Evolutionary conservation across 1,140 invertebrate genomes (phyloP).

Genomic region (Sitobion miscanthi): DNA sequence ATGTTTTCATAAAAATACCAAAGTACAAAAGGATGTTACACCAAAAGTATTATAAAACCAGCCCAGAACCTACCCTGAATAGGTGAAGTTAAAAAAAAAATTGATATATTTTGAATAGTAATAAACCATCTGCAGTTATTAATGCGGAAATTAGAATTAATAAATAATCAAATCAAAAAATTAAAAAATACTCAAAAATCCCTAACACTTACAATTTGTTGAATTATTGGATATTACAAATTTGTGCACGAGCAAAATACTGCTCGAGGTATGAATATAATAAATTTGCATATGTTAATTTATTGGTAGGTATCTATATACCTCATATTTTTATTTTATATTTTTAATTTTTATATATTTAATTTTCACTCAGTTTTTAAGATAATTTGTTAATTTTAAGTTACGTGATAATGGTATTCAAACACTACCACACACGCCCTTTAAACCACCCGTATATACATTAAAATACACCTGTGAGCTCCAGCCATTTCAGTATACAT

Average conservation of each 20-base stretch:
- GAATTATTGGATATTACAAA: not conserved
- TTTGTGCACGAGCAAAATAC: not conserved
- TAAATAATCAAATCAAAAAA: not conserved
- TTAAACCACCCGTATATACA: not conserved
- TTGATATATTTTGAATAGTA: no score
- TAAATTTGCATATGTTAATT: not conserved
- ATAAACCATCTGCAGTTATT: not conserved
- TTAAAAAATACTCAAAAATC: no score
- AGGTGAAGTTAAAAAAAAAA: no score
- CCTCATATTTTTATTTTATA: not conserved
- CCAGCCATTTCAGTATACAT: not conserved
- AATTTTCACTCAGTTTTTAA: not conserved
- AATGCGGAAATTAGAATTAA: not conserved
- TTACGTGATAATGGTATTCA: not conserved
- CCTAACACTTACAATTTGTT: not conserved
- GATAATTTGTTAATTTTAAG: conserved; percentile 6
- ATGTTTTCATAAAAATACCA: no score
- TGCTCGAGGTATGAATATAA: no score
- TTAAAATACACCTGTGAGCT: not conserved
- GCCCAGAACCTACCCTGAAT: no score
- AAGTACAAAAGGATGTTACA: no score
- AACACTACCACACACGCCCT: not conserved
- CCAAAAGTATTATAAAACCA: no score
- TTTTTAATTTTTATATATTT: not conserved
- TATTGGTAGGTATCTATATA: not conserved